These are phyloP conservation scores for Calliopsis andreniformis DNA, from an alignment of 1,140 invertebrate species.

Conservation along the genomic window DNA sequence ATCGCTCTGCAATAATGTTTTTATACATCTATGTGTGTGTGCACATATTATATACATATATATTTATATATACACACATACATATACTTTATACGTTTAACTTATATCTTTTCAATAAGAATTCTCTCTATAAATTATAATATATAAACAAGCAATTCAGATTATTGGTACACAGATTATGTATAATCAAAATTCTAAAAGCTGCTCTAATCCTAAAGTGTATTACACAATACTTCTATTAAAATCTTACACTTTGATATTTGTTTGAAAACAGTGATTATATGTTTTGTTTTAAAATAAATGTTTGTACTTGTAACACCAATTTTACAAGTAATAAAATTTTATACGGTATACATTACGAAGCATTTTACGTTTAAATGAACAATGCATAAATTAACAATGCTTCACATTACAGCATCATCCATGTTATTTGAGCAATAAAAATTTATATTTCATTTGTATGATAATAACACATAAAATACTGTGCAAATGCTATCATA, in stretches of 20 bases:
- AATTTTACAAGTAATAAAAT: conserved; percentile 41
- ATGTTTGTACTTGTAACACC: conserved; percentile 50
- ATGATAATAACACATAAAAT: conserved; percentile 56
- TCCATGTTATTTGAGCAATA: conserved; percentile 67
- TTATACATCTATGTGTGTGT: conserved; percentile 58
- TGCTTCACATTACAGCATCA: conserved; percentile 45
- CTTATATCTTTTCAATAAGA: conserved; percentile 54
- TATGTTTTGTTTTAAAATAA: conserved; percentile 48
- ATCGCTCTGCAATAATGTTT: conserved; percentile 53
- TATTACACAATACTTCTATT: conserved; percentile 65
- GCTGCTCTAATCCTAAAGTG: conserved; percentile 61
- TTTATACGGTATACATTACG: conserved; percentile 20
- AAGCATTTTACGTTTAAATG: conserved; percentile 30
- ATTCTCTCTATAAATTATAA: conserved; percentile 71
- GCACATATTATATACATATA: conserved; percentile 52
- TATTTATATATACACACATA: conserved; percentile 64
- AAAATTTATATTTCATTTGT: conserved; percentile 57
- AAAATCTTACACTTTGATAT: conserved; percentile 57
- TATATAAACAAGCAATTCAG: conserved; percentile 72
- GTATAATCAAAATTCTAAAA: conserved; percentile 72
- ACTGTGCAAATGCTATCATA: conserved; percentile 37
- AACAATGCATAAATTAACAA: conserved; percentile 45
- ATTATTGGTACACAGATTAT: conserved; percentile 69
- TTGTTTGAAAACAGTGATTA: conserved; percentile 53
- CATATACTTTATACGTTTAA: conserved; percentile 62